phyloP scores from a whole-genome alignment of 2,797 vertebrate species.

The Hyperoplus lanceolatus region DNA sequence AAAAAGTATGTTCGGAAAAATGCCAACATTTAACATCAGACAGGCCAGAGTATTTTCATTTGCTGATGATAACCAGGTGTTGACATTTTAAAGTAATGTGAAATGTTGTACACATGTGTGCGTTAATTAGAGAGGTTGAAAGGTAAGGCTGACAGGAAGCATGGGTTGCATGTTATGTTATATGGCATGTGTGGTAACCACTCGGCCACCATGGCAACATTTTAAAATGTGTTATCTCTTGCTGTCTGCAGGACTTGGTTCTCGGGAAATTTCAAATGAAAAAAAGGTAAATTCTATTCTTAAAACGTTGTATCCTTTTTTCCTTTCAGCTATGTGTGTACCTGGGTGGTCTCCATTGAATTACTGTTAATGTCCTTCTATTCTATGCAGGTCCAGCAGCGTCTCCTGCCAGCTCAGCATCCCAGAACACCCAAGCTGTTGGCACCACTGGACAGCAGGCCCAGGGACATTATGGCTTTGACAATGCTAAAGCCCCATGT shows the following conservation, averaged over 20 bases:
- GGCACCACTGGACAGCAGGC: slow-evolving; percentile 72
- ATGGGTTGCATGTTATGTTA: too few relatives aligned
- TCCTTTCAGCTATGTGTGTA: background rate
- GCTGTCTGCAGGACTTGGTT: slow-evolving; percentile 75
- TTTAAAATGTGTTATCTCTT: slow-evolving; percentile 10
- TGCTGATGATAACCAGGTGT: background rate
- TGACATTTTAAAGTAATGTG: too few relatives aligned
- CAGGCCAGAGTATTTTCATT: background rate
- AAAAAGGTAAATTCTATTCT: slow-evolving; percentile 67
- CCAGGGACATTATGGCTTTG: slow-evolving; percentile 31
- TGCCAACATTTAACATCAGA: background rate
- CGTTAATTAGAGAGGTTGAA: too few relatives aligned
- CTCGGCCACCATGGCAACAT: too few relatives aligned
- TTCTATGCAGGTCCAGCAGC: slow-evolving; percentile 47
- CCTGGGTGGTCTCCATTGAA: background rate
- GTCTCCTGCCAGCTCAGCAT: slow-evolving; percentile 36
- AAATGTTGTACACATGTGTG: too few relatives aligned
- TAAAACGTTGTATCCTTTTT: background rate
- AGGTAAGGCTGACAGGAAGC: too few relatives aligned
- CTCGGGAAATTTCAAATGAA: slow-evolving; percentile 53
- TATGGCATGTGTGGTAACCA: too few relatives aligned
- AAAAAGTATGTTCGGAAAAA: too few relatives aligned
- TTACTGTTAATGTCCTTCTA: background rate
- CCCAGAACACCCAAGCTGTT: slow-evolving; percentile 76
- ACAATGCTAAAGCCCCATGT: slow-evolving; percentile 54